Conservation (phyloP, 2,113 vertebrate species). For the Charina bottae region DNA sequence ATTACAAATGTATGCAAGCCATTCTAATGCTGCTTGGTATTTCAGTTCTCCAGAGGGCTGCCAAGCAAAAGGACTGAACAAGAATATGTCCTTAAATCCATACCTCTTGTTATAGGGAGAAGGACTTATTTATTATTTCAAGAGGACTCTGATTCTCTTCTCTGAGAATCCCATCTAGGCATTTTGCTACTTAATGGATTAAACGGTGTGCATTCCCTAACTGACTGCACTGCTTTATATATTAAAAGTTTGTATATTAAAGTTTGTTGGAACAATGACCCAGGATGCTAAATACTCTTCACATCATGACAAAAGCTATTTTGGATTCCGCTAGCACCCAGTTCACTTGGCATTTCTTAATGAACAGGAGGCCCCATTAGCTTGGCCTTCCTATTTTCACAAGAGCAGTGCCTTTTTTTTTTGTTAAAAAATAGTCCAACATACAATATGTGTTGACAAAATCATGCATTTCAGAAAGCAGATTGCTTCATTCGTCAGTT, state of each 20-base stretch:
- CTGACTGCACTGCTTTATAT: not conserved
- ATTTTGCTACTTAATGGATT: not conserved
- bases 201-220: not conserved
- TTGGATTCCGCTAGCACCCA: too few species aligned
- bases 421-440: too few species aligned
- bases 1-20: not conserved
- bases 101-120: fast-evolving
- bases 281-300: not conserved
- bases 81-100: not conserved
- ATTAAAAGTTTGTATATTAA: not conserved
- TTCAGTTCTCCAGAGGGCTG: fast-evolving
- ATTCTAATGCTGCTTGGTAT: not conserved
- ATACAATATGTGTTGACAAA: too few species aligned
- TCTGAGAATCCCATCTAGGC: not conserved
- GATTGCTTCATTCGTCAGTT: too few species aligned
- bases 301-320: not conserved
- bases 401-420: too few species aligned
- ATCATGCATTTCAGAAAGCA: too few species aligned
- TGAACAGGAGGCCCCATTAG: not conserved
- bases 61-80: not conserved
- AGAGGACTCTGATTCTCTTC: not conserved
- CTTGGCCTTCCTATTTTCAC: too few species aligned
- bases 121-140: constrained; percentile 14
- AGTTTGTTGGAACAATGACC: not conserved
- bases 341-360: not conserved